Percentiles rank a stretch among this genome's conserved stretches.
Evolutionary conservation across 2,113 vertebrate species (phyloP).

Genomic region (Meles meles): DNA sequence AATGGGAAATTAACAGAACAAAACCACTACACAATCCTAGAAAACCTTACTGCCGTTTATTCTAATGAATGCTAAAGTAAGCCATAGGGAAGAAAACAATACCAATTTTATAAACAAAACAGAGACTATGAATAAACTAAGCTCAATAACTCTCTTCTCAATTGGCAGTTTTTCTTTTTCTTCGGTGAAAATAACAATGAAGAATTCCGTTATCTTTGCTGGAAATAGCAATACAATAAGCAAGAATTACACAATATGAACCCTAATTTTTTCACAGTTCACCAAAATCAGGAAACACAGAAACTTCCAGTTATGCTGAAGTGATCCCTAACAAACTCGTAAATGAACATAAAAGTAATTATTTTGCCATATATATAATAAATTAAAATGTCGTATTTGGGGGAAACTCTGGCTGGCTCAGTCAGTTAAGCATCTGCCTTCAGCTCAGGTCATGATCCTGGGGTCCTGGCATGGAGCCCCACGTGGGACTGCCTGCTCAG

Average conservation of each 20-base stretch:
- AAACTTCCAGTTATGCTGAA: conserved; percentile 67
- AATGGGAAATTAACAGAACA: no score
- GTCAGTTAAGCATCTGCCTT: background rate
- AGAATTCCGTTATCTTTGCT: conserved; percentile 43
- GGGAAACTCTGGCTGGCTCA: background rate
- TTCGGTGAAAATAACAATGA: conserved; percentile 28
- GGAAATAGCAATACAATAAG: conserved; percentile 70
- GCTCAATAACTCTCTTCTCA: background rate
- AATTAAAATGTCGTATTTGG: background rate
- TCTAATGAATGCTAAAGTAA: no score
- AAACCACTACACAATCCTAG: no score
- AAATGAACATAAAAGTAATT: background rate
- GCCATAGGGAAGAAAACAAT: no score
- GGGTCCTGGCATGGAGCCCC: background rate
- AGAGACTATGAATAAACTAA: background rate
- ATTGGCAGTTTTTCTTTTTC: background rate
- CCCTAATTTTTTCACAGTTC: conserved; percentile 71
- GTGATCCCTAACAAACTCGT: conserved; percentile 6
- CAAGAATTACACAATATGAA: conserved; percentile 62
- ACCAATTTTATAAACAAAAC: no score
- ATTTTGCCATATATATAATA: background rate
- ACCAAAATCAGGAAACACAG: conserved; percentile 80
- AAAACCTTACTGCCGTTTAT: no score
- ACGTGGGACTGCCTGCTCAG: background rate
- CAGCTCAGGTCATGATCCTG: background rate